Evolutionary conservation across 2,888 invertebrate genomes (phyloP).

Genomic region (Pachliopta kotzebuea): DNA sequence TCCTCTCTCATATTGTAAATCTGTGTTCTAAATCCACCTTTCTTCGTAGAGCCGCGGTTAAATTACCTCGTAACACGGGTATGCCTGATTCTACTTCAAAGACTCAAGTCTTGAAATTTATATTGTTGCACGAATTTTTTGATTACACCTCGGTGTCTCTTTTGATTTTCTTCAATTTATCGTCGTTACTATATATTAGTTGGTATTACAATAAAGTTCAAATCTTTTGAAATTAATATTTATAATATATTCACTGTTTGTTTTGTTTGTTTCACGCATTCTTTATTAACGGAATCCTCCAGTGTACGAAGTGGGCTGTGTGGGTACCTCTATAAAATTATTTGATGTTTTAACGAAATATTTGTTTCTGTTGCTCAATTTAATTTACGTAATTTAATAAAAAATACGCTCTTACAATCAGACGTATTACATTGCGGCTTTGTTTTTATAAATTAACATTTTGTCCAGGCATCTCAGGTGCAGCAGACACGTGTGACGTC

Average conservation of each 20-base stretch:
- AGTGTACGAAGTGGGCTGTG: constrained; percentile 66
- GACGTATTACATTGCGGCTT: background rate
- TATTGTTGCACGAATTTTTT: too few species aligned
- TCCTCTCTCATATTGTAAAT: too few species aligned
- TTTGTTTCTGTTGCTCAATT: background rate
- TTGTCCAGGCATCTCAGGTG: constrained; percentile 77
- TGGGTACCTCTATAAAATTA: constrained; percentile 52
- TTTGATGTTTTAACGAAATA: background rate
- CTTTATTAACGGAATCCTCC: constrained; percentile 43
- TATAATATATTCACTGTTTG: background rate
- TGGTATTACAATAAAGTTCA: too few species aligned
- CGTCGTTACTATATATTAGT: too few species aligned
- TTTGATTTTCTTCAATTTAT: too few species aligned
- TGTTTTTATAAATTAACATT: background rate
- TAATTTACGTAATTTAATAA: background rate
- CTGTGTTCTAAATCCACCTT: too few species aligned
- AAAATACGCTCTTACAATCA: background rate
- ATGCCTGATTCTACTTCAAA: too few species aligned
- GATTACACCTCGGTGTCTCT: too few species aligned
- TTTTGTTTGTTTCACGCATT: constrained; percentile 60
- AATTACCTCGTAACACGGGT: too few species aligned
- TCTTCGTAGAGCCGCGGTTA: too few species aligned
- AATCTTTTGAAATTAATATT: background rate
- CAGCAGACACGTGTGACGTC: constrained; percentile 93
- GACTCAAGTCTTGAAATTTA: too few species aligned